phyloP scores from a whole-genome alignment of 1,140 invertebrate species.

The Drosophila repleta region DNA sequence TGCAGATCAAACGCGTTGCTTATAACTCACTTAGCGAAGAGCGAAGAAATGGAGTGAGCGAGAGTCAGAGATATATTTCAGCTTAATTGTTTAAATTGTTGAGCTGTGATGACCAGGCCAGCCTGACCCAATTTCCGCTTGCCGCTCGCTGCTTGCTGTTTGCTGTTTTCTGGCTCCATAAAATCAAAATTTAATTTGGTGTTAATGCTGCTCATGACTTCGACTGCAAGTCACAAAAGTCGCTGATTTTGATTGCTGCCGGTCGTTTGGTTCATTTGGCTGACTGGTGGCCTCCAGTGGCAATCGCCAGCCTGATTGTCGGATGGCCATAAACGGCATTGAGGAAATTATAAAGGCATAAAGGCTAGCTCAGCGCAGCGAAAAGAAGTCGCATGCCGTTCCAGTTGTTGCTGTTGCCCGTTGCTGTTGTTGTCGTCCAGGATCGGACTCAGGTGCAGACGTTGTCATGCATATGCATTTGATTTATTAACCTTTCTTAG shows the following conservation, averaged over 20 bases:
- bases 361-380: constrained; percentile 20
- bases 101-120: constrained; percentile 14
- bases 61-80: not conserved
- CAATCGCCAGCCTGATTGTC: constrained; percentile 12
- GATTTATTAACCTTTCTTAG: constrained; percentile 81
- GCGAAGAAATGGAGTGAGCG: not conserved
- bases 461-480: constrained; percentile 75
- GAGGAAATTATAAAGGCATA: constrained; percentile 80
- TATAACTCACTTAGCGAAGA: constrained; percentile 59
- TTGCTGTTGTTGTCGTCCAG: constrained; percentile 17
- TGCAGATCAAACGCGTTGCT: constrained; percentile 46
- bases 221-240: constrained; percentile 58
- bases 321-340: constrained; percentile 67
- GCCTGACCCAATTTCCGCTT: constrained; percentile 73
- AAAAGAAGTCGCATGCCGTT: constrained; percentile 41
- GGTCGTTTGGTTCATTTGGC: constrained; percentile 21
- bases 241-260: constrained; percentile 65
- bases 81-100: constrained; percentile 34
- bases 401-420: not conserved
- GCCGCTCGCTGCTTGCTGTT: too few relatives aligned
- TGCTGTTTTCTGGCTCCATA: constrained; percentile 26
- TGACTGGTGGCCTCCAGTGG: constrained; percentile 25
- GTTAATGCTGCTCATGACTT: constrained; percentile 55
- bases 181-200: constrained; percentile 72
- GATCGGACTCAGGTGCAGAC: constrained; percentile 69